Evolutionary conservation across 2,797 vertebrate genomes (phyloP).

Genomic region (Todus mexicanus): DNA sequence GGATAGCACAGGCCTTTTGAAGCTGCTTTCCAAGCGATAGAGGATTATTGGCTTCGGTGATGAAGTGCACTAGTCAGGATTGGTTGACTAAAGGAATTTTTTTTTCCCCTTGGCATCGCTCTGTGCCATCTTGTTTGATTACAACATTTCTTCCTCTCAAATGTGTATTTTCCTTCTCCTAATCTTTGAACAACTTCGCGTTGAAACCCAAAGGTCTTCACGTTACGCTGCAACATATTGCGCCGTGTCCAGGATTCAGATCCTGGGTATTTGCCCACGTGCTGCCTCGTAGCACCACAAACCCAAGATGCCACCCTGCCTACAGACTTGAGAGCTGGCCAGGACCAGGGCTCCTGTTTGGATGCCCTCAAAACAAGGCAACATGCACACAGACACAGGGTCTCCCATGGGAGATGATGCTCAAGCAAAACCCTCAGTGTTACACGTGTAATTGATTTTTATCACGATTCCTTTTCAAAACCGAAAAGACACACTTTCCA

Average conservation of each 20-base stretch:
- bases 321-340: not conserved
- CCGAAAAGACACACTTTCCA: not conserved
- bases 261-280: not conserved
- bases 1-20: conserved; percentile 20
- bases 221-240: not conserved
- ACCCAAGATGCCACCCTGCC: not conserved
- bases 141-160: conserved; percentile 29
- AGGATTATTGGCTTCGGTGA: conserved; percentile 1
- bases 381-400: not conserved
- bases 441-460: not conserved
- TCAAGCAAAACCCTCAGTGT: not conserved
- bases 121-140: conserved; percentile 41
- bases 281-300: not conserved
- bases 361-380: not conserved
- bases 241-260: not conserved
- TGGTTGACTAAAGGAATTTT: conserved; percentile 1
- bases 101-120: conserved; percentile 3
- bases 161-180: not conserved
- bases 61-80: not conserved
- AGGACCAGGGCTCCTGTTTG: not conserved
- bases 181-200: conserved; percentile 6
- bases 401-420: not conserved
- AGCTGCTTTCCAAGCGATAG: conserved; percentile 4
- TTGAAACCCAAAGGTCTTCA: conserved; percentile 11
- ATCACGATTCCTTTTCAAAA: not conserved